Evolutionary conservation across 53 echinoderm and acorn worm genomes (phyloP), one percentile per base, ranked within the genome.

Genomic region (Pentamera pediparva): DNA sequence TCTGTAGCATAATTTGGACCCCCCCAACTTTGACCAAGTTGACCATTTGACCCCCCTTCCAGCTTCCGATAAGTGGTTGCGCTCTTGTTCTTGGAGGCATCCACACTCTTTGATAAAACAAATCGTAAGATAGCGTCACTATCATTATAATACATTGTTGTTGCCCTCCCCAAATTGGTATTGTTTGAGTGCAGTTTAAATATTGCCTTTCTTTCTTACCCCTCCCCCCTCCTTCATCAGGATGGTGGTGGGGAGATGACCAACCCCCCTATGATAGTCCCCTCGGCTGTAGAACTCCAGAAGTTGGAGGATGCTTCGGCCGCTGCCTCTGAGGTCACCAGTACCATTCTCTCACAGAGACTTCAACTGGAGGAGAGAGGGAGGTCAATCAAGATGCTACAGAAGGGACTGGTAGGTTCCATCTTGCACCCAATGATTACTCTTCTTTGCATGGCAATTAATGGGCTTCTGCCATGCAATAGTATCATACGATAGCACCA

Each of bases 321-420:
- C 6, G 90, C 91, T 32, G 91, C 91, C 32, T 98, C 90, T 9
- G 90, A 90, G 82, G 87, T 91, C 21, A 86, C 91, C 39, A 89
- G 85, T 75, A 98, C 96, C 13, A 88, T 98, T 61, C 86, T 98
- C 32, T 78, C 98, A 12, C 98, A 98, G 78, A 86, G 91, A 49
- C 79, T 98, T 4, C 85, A 88, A 48, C 70, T 98, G 41, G 91
- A 98, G 2, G 91, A 98, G 73, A 98, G 91, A 62, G 86, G 85
- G 0, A 57, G 98, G 35, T 82, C 80, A 21, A 77, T 98, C 35
- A 98, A 98, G 65, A 98, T 98, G 98, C 78, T 91, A 28, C 98
- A 98, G 65, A 98, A 98, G 37, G 86, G 88, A 24, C 78, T 98
- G 81, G 98, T 98, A 41, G 77, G 84, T 87, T 8, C 32, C 2